A percentile compares a stretch with the other conserved stretches of the same genome.
Evolutionary conservation across 2,113 vertebrate species (phyloP).

Genomic region (Gopherus evgoodei): DNA sequence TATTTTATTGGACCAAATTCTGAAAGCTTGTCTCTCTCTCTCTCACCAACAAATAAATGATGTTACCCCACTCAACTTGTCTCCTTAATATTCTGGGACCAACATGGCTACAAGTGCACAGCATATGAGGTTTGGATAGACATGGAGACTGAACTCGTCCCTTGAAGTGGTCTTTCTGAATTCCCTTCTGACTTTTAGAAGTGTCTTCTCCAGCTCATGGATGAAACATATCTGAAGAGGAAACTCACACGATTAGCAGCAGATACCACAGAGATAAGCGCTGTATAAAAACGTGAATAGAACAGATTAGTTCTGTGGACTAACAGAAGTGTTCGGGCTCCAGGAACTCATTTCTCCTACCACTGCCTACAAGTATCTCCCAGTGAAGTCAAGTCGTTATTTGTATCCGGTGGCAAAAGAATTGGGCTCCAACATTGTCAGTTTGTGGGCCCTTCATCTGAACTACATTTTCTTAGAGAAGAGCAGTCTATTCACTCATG

Average conservation of each 20-base stretch:
- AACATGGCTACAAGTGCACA: neutral
- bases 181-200: neutral
- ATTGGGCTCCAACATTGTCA: fast-evolving
- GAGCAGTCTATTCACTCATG: neutral
- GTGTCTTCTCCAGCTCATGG: neutral
- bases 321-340: no score
- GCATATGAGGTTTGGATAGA: neutral
- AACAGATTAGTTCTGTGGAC: no score
- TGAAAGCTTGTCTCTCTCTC: no score
- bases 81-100: neutral
- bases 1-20: no score
- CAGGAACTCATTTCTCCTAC: neutral
- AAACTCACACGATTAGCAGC: neutral
- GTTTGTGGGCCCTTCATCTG: neutral
- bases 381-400: neutral
- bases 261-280: fast-evolving
- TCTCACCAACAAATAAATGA: no score
- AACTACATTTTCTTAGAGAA: neutral
- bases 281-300: no score
- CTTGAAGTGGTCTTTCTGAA: neutral
- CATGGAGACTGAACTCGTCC: no score
- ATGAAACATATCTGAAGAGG: neutral
- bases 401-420: fast-evolving
- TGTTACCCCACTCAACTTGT: fast-evolving
- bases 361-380: neutral